phyloP scores from a whole-genome alignment of 2,888 invertebrate species.

The Hirudinaria manillensis region DNA sequence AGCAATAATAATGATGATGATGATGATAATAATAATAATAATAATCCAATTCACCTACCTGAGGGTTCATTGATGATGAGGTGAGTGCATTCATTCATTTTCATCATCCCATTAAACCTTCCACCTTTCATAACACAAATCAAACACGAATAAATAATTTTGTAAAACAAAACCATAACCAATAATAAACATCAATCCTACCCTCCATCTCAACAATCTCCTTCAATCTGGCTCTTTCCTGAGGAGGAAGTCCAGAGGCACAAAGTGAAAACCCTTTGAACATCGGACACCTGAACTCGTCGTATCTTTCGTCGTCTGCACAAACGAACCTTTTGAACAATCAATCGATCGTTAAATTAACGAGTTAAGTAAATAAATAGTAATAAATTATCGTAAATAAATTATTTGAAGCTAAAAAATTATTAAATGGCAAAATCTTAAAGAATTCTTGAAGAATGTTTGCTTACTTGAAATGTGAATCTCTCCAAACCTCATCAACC shows the following conservation, averaged over 20 bases:
- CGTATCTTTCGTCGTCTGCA: slow-evolving; percentile 57
- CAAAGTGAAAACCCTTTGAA: slow-evolving; percentile 74
- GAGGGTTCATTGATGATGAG: slow-evolving; percentile 58
- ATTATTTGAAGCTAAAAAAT: too few relatives aligned
- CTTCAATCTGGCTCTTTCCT: slow-evolving; percentile 64
- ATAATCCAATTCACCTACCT: slow-evolving; percentile 47
- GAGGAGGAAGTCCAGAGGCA: slow-evolving; percentile 66
- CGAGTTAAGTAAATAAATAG: not conserved
- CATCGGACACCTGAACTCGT: slow-evolving; percentile 63
- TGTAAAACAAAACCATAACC: not conserved
- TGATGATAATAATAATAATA: too few relatives aligned
- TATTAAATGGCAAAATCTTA: not conserved
- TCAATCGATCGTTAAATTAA: not conserved
- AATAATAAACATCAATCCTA: slow-evolving; percentile 14
- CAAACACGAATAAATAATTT: not conserved
- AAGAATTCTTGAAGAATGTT: not conserved
- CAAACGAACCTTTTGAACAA: slow-evolving; percentile 28
- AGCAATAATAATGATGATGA: not conserved
- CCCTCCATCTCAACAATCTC: slow-evolving; percentile 70
- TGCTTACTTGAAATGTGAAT: slow-evolving; percentile 62
- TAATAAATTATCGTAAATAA: too few relatives aligned
- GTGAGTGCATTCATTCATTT: slow-evolving; percentile 58
- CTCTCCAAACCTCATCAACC: slow-evolving; percentile 75
- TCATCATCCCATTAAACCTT: slow-evolving; percentile 58
- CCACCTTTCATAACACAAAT: slow-evolving; percentile 56